Base-by-base conservation (phyloP, 2,888 invertebrate genomes). In the Cheilosia pagana region DNA sequence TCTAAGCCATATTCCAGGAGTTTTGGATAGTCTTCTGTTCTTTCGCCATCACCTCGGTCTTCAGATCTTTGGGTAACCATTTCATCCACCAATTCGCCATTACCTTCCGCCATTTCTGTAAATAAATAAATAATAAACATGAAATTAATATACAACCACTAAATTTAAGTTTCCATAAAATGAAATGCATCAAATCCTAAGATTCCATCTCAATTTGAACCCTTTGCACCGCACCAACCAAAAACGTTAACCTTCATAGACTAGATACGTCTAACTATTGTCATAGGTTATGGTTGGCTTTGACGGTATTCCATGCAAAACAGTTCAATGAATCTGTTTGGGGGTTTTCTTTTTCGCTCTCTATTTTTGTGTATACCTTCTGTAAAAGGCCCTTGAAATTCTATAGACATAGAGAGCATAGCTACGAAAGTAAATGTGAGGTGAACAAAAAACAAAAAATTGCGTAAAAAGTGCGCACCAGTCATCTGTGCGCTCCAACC, bases 1-100 rank as follows among this genome's bases (percentile, higher is more conserved):
- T 98, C 97, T 92, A 98, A 95, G 93, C 98, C 98, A 95, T 98
- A 98, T 92, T 98, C 97, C 91, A 98, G 94, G 90, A 98, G 94
- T 94, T 98, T 98, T 92, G 96, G 95, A 93, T 97, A 98, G 93
- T 98, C 98, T 93, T 96, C 97, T 91, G 97, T 96, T 90, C 92
- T 89, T 88, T 92, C 92, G 87, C 92, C 92, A 90, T 92, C 92
- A 86, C 92, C 92, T 88, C 92, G 91, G 88, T 92, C 92, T 87
- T 92, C 92, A 88, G 92, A 90, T 90, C 92, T 92, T 89, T 90
- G 90, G 88, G 90, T 91, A 53, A 86, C 67, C 88, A 92, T 90
- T 88, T 92, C 92, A 87, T 92, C 92, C 88, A 92, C 89, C 87
- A 92, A 89, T 90, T 92, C 92, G 89, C 92, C 92, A 91, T 92